These are phyloP conservation scores for Bombus breviceps DNA, from an alignment of 1,140 invertebrate species.

Conservation along the genomic window DNA sequence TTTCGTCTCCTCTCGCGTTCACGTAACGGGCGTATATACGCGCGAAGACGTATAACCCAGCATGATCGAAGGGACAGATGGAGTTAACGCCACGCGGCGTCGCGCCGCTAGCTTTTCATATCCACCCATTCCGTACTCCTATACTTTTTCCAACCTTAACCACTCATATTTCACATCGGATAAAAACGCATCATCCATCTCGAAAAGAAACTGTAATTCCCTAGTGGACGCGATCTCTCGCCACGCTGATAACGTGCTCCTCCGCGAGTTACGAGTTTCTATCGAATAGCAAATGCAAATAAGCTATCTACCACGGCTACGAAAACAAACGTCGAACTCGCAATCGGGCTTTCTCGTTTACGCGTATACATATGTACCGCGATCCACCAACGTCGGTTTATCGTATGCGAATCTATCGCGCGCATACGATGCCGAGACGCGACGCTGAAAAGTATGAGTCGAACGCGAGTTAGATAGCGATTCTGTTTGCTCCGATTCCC, in stretches of 20 bases:
- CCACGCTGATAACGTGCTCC: not conserved
- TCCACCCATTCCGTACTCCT: not conserved
- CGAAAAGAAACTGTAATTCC: not conserved
- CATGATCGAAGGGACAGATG: not conserved
- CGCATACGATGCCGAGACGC: not conserved
- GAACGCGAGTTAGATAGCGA: constrained; percentile 58
- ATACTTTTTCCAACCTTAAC: not conserved
- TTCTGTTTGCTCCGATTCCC: constrained; percentile 62
- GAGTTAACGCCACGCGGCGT: not conserved
- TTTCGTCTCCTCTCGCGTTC: not conserved
- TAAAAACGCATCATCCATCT: not conserved
- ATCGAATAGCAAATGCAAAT: not conserved
- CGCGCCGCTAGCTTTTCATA: not conserved
- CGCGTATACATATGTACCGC: not conserved
- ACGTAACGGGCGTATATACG: not conserved
- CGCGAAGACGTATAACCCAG: not conserved
- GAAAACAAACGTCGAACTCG: not conserved
- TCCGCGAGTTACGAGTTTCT: not conserved
- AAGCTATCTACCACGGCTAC: not conserved
- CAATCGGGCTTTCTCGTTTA: not conserved
- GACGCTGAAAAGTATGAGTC: constrained; percentile 1
- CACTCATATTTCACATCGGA: not conserved
- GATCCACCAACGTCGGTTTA: not conserved
- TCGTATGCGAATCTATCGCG: constrained; percentile 12
- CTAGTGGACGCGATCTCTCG: not conserved